These are phyloP conservation scores for Eulemur mongoz DNA, from an alignment of 2,797 vertebrate species.

Conservation along the genomic window DNA sequence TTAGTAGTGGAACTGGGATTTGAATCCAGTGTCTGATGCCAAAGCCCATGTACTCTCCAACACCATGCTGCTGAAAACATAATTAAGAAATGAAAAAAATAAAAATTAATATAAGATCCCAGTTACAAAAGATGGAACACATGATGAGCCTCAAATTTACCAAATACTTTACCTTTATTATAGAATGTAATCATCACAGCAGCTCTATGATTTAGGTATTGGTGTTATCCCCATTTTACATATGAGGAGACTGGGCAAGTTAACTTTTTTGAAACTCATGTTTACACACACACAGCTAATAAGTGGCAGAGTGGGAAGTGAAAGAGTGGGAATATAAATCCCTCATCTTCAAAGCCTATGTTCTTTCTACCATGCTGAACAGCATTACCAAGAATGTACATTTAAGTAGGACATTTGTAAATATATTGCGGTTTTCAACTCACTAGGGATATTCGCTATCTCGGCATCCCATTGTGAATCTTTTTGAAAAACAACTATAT, in stretches of 20 bases:
- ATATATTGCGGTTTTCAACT: conserved; percentile 43
- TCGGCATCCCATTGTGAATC: conserved; percentile 19
- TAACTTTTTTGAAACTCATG: conserved; percentile 1
- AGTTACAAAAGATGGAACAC: background rate
- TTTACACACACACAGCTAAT: background rate
- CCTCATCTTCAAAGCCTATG: background rate
- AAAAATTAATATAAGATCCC: background rate
- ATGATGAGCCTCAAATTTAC: background rate
- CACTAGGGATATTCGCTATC: background rate
- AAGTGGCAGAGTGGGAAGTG: background rate
- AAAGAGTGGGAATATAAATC: background rate
- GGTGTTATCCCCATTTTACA: background rate
- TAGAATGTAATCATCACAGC: background rate
- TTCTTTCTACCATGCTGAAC: background rate
- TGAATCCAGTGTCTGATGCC: background rate
- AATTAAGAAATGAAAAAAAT: background rate
- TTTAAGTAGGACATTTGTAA: conserved; percentile 32
- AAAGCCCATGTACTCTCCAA: background rate
- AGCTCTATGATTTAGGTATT: background rate
- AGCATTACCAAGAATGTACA: background rate
- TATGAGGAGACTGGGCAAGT: background rate
- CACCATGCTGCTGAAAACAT: background rate
- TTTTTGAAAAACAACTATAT: conserved; percentile 46
- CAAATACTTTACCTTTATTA: background rate
- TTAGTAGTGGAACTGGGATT: background rate